phyloP scores from a whole-genome alignment of 2,888 invertebrate genomes.

The Cynaeus angustus region DNA sequence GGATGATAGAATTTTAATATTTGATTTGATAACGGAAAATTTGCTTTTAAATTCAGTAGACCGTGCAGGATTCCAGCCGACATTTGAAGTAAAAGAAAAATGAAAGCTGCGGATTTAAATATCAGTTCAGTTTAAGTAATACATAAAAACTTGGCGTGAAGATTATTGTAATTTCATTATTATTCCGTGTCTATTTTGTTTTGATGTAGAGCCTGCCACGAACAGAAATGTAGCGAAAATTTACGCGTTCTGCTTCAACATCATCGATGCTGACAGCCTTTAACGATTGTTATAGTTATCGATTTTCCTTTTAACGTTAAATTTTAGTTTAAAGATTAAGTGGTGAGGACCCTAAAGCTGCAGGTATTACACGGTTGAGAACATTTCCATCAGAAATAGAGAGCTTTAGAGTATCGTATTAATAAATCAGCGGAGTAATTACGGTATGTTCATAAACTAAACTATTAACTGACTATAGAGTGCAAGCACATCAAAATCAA shows the following conservation, averaged over 20 bases:
- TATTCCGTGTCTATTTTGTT: background rate
- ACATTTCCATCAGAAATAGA: slow-evolving; percentile 35
- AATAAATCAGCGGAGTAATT: slow-evolving; percentile 36
- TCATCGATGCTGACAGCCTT: background rate
- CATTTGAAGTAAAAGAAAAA: slow-evolving; percentile 1
- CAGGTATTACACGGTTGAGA: slow-evolving; percentile 31
- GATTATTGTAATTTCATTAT: background rate
- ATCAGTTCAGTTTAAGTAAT: background rate
- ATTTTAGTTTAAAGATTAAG: slow-evolving; percentile 34
- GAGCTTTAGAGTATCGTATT: slow-evolving; percentile 34
- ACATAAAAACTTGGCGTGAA: too few relatives aligned
- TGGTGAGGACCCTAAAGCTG: slow-evolving; percentile 8
- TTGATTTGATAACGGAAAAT: slow-evolving; percentile 52
- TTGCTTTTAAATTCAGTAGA: slow-evolving; percentile 24
- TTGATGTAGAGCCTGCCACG: background rate
- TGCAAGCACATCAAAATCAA: slow-evolving; percentile 35
- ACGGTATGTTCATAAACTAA: slow-evolving; percentile 35
- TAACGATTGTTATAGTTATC: slow-evolving; percentile 31
- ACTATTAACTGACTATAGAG: slow-evolving; percentile 28
- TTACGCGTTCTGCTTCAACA: background rate
- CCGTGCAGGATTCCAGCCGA: slow-evolving; percentile 17
- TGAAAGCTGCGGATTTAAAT: background rate
- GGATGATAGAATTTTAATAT: slow-evolving; percentile 59
- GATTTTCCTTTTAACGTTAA: slow-evolving; percentile 27
- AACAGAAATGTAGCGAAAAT: slow-evolving; percentile 4